These are phyloP conservation scores for Catharus bicknelli DNA, from an alignment of 2,113 vertebrate genomes.

Conservation along the genomic window DNA sequence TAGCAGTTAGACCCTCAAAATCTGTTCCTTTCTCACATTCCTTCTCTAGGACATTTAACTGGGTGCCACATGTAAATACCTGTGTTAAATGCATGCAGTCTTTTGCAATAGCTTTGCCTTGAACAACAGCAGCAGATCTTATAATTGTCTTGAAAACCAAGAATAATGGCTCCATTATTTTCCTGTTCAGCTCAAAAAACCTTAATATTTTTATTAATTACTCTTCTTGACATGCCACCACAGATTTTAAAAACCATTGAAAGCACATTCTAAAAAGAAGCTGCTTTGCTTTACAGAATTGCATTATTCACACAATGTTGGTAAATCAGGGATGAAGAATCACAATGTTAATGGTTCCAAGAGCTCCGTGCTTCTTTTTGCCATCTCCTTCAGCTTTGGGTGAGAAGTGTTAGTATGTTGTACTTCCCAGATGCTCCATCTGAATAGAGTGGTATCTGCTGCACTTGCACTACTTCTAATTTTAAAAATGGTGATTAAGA, in stretches of 20 bases:
- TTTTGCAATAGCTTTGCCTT: background rate
- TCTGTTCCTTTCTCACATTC: slow-evolving; percentile 13
- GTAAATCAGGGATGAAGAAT: background rate
- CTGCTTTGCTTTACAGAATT: background rate
- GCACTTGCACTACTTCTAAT: background rate
- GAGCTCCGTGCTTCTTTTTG: background rate
- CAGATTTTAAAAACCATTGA: background rate
- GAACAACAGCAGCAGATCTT: background rate
- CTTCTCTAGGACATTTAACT: background rate
- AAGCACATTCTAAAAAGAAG: background rate
- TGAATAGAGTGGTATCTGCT: background rate
- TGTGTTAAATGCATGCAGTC: background rate
- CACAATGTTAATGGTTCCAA: background rate
- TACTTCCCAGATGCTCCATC: background rate
- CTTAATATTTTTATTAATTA: background rate
- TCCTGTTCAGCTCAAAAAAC: background rate
- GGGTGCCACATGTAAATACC: background rate
- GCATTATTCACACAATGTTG: background rate
- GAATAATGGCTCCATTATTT: background rate
- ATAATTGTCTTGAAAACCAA: background rate
- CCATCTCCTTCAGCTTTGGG: background rate
- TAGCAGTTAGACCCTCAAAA: background rate
- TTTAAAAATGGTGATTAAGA: background rate
- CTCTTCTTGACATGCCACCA: background rate
- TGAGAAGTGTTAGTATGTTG: background rate